phyloP scores from a whole-genome alignment of 2,888 invertebrate species.

The Coecobrya sp. region DNA sequence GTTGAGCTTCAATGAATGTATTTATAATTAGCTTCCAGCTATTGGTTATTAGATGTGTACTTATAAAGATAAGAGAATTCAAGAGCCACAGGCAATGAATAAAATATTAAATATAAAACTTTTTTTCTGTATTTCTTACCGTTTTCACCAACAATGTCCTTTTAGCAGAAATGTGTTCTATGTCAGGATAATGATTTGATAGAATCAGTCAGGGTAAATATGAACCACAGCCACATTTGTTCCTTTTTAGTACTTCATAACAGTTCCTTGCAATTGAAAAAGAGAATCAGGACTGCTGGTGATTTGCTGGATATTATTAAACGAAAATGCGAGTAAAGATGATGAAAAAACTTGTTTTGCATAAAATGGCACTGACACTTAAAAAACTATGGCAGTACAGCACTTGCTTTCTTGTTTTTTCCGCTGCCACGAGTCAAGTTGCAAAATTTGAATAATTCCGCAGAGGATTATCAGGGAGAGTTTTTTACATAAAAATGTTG shows the following conservation, averaged over 20 bases:
- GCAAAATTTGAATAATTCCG: not conserved
- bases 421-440: not conserved
- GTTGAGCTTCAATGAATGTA: not conserved
- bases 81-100: not conserved
- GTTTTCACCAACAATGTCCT: not conserved
- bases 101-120: not conserved
- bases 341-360: not conserved
- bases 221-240: not conserved
- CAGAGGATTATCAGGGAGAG: too few relatives aligned
- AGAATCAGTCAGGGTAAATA: not conserved
- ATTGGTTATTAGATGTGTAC: not conserved
- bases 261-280: not conserved
- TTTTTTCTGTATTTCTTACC: not conserved
- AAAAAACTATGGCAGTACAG: not conserved
- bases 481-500: too few relatives aligned
- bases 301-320: too few relatives aligned
- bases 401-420: not conserved
- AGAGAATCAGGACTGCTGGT: too few relatives aligned
- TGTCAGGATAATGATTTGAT: not conserved
- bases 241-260: not conserved
- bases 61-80: not conserved
- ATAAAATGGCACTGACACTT: not conserved
- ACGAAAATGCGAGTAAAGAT: not conserved
- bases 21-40: not conserved
- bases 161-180: not conserved